Evolutionary conservation across 1,140 invertebrate species (phyloP), one percentile per base, ranked within the genome.

Genomic region (Solenopsis invicta): DNA sequence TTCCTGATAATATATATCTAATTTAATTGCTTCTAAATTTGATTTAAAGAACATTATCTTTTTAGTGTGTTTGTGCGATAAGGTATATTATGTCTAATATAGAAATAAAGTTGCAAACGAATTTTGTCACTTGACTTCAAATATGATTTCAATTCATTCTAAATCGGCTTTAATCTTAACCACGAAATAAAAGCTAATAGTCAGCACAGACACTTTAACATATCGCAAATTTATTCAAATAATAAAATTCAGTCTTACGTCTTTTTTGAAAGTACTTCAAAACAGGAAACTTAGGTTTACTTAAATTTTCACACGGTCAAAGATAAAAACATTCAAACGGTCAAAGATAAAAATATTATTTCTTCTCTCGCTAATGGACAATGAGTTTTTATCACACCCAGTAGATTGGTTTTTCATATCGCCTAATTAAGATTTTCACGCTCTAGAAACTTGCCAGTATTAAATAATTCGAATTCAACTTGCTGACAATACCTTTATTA

Each of bases 341-440:
- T 37, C 12, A 18, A 21, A 48, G 21, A 16, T 24, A 24, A 24
- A 21, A 45, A 24, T 41, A 12, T 74, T n/a, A 21, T 24, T 75
- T 50, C 48, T 29, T 18, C 13, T 50, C 18, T 67, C 2, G 4
- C 0, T 66, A 45, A 61, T 6, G 5, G 13, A 18, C n/a, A 24
- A 18, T 69, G 37, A 54, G 0, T 24, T 41, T 80, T 56, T 4
- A 4, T 67, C 21, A 5, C 5, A 16, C 18, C n/a, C 69, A 41
- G 9, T 6, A 12, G 21, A 45, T 37, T 48, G 6, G 24, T 64
- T 59, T 69, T 45, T 71, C 13, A 45, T 8, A 0, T 21, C 4
- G 3, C 13, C 13, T 61, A 74, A 74, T 74, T 82, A 45, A 82
- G 48, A 74, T 34, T 45, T 82, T 18, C 41, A 82, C 67, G 67